phyloP scores from a whole-genome alignment of 2,888 invertebrate species.

The Troilus luridus region DNA sequence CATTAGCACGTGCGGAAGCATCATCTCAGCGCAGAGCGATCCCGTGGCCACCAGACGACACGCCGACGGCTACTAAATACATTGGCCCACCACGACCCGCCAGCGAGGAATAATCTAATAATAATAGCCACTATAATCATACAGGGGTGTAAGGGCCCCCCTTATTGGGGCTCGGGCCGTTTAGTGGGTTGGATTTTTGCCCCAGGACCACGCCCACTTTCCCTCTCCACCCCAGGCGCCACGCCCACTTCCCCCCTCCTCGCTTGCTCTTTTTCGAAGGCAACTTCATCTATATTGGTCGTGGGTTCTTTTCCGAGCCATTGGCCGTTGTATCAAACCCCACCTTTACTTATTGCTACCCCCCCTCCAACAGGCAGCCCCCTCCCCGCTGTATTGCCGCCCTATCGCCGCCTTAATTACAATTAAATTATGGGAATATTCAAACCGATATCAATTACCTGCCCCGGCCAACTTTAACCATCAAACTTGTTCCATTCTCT shows the following conservation, averaged over 20 bases:
- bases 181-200: conserved; percentile 65
- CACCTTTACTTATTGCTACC: conserved; percentile 54
- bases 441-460: conserved; percentile 58
- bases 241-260: conserved; percentile 33
- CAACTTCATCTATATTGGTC: conserved; percentile 64
- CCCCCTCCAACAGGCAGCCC: conserved; percentile 52
- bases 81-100: conserved; percentile 59
- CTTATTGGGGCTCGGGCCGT: conserved; percentile 64
- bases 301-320: conserved; percentile 63
- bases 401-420: conserved; percentile 53
- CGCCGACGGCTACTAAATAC: conserved; percentile 62
- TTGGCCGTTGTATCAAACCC: conserved; percentile 62
- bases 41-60: conserved; percentile 56
- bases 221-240: conserved; percentile 57
- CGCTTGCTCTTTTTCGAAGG: conserved; percentile 60
- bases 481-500: conserved; percentile 52
- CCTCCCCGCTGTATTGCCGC: not conserved
- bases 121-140: conserved; percentile 66
- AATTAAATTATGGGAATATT: conserved; percentile 58
- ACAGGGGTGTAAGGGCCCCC: conserved; percentile 62
- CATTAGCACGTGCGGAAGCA: conserved; percentile 63
- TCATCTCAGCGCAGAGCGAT: conserved; percentile 55
- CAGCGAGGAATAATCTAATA: conserved; percentile 65
- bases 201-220: conserved; percentile 63
- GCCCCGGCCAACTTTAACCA: conserved; percentile 51